Conservation (phyloP, 2,797 vertebrate genomes). For the Rhodeus uyekii region DNA sequence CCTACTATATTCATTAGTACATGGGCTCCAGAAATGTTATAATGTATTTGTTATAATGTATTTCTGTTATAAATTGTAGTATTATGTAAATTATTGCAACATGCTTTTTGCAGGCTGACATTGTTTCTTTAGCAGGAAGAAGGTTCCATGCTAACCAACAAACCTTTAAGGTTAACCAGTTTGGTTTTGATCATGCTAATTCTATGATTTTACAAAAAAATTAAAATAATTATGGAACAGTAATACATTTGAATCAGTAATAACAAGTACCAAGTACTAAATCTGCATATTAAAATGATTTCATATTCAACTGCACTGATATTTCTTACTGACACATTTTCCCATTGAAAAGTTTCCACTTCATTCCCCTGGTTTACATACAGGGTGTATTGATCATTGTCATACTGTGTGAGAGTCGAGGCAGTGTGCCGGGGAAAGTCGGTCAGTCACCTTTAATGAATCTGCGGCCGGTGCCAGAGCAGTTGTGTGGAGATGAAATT, state of each 20-base stretch:
- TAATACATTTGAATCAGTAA: not conserved
- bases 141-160: too few relatives aligned
- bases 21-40: not conserved
- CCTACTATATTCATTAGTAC: not conserved
- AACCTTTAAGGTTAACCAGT: too few relatives aligned
- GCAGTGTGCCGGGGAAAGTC: conserved; percentile 41
- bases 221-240: too few relatives aligned
- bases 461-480: conserved; percentile 66
- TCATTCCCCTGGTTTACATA: not conserved
- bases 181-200: too few relatives aligned
- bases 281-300: not conserved
- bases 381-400: conserved; percentile 27
- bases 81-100: not conserved
- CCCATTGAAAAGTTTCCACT: not conserved
- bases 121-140: not conserved
- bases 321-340: not conserved
- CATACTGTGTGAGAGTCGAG: not conserved
- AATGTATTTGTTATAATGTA: too few relatives aligned
- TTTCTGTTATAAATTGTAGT: not conserved
- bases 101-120: not conserved
- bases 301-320: not conserved
- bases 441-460: conserved; percentile 65
- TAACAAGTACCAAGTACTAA: not conserved
- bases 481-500: conserved; percentile 67
- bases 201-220: too few relatives aligned